Evolutionary conservation across 1,140 invertebrate genomes (phyloP).

Genomic region (Pinna nobilis): DNA sequence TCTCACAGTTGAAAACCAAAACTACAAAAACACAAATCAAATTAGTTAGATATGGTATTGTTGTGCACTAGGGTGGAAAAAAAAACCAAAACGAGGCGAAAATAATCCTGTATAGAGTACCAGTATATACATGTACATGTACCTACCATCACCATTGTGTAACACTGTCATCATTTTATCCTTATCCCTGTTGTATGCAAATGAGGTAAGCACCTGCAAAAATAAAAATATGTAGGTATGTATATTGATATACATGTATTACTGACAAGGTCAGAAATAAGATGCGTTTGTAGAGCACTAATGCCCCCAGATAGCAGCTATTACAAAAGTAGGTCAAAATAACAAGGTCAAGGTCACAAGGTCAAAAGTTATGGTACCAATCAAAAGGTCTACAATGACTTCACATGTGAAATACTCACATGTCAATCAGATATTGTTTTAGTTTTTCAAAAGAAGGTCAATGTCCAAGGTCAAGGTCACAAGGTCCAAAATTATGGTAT

Average conservation of each 20-base stretch:
- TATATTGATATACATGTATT: neutral
- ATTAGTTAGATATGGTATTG: neutral
- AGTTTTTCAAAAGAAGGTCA: too few relatives aligned
- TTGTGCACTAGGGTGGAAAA: neutral
- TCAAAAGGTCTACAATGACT: neutral
- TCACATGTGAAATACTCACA: neutral
- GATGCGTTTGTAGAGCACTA: too few relatives aligned
- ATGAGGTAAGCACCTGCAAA: slow-evolving; percentile 31
- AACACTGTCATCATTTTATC: slow-evolving; percentile 37
- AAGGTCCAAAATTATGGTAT: too few relatives aligned
- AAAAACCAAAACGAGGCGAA: neutral
- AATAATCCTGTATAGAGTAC: neutral
- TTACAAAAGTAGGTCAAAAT: too few relatives aligned
- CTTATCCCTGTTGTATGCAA: slow-evolving; percentile 39
- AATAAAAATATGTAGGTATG: neutral
- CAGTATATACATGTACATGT: neutral
- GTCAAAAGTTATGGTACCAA: too few relatives aligned
- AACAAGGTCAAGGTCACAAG: too few relatives aligned
- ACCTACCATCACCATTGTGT: slow-evolving; percentile 42
- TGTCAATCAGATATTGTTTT: neutral
- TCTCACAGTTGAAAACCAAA: slow-evolving; percentile 28
- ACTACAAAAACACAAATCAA: slow-evolving; percentile 19
- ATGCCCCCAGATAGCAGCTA: too few relatives aligned
- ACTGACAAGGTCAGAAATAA: neutral
- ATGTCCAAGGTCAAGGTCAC: too few relatives aligned